These are phyloP conservation scores for Tympanoctomys barrerae DNA, from an alignment of 2,797 vertebrate species.

Conservation along the genomic window DNA sequence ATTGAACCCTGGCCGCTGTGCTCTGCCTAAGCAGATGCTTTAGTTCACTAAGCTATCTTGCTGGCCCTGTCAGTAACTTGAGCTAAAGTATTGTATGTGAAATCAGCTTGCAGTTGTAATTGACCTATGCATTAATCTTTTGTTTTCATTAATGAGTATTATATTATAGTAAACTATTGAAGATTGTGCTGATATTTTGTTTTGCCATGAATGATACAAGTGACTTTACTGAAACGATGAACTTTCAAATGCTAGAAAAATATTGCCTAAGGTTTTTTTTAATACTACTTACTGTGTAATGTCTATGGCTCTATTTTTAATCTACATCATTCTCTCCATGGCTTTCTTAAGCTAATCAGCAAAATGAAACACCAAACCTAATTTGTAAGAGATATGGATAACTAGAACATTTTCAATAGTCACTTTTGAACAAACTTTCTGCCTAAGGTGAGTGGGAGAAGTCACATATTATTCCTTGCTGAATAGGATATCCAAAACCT, in stretches of 20 bases:
- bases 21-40: no score
- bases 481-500: background rate
- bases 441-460: background rate
- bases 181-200: background rate
- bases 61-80: background rate
- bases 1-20: no score
- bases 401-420: background rate
- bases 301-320: background rate
- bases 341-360: conserved; percentile 16
- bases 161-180: background rate
- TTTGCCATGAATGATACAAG: background rate
- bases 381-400: background rate
- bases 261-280: background rate
- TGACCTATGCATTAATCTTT: background rate
- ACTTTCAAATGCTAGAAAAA: conserved; percentile 11
- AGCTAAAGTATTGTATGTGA: background rate
- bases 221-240: background rate
- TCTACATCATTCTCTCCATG: background rate
- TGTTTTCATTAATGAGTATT: background rate
- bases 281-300: background rate
- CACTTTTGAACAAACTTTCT: background rate
- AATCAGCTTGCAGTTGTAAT: background rate
- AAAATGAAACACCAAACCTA: background rate
- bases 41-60: no score
- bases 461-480: background rate